phyloP scores from a whole-genome alignment of 2,888 invertebrate species.

The Oscheius sp. region DNA sequence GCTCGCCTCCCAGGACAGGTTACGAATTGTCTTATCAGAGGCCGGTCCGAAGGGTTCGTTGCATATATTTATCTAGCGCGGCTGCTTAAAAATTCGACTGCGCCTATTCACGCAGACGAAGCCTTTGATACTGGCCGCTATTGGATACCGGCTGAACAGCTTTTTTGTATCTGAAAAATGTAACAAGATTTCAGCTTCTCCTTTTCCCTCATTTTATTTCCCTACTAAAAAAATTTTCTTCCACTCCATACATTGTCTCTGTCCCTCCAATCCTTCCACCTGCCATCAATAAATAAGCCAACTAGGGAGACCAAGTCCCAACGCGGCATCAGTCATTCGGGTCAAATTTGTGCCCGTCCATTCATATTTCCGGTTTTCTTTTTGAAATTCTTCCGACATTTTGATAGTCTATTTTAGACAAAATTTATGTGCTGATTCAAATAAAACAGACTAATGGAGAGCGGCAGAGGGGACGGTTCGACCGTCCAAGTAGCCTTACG shows the following conservation, averaged over 20 bases:
- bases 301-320: constrained; percentile 4
- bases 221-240: too few relatives aligned
- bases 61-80: constrained; percentile 29
- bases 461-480: constrained; percentile 4
- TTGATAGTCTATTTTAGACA: background rate
- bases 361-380: constrained; percentile 4
- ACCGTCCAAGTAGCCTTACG: constrained; percentile 30
- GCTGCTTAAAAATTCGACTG: constrained; percentile 28
- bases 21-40: background rate
- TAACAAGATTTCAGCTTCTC: too few relatives aligned
- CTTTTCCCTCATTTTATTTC: too few relatives aligned
- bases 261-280: background rate
- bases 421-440: constrained; percentile 2
- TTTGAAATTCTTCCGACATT: background rate
- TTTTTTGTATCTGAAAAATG: too few relatives aligned
- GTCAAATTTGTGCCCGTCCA: background rate
- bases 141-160: too few relatives aligned
- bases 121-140: constrained; percentile 21
- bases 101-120: constrained; percentile 22
- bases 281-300: background rate
- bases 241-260: background rate
- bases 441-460: background rate
- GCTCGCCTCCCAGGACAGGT: background rate
- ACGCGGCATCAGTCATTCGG: background rate
- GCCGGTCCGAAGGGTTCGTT: background rate